A percentile compares a stretch with the other conserved stretches of the same genome.
Evolutionary conservation across 92 coral and sea anemone species (phyloP).

Genomic region (Phenganax marumi): DNA sequence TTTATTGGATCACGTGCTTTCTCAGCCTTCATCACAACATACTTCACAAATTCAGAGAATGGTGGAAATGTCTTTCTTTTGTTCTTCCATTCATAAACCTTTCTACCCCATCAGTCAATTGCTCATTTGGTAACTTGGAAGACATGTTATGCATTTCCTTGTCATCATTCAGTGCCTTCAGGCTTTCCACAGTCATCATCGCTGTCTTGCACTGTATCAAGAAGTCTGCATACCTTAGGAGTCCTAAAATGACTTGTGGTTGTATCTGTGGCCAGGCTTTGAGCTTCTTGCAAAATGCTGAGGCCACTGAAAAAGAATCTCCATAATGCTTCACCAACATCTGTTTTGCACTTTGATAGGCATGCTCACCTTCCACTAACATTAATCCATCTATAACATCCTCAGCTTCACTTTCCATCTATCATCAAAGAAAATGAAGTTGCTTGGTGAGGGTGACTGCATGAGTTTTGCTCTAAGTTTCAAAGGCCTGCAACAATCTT

Average conservation of each 20-base stretch:
- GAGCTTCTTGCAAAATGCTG: conserved; percentile 40
- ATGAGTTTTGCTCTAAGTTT: conserved; percentile 48
- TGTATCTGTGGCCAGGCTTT: conserved; percentile 54
- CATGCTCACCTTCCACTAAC: conserved; percentile 50
- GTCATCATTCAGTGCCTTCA: conserved; percentile 48
- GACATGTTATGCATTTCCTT: conserved; percentile 51
- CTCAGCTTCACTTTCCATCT: conserved; percentile 55
- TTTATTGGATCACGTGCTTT: conserved; percentile 61
- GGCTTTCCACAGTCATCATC: conserved; percentile 50
- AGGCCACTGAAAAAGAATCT: conserved; percentile 49
- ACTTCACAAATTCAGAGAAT: conserved; percentile 52
- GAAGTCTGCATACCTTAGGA: conserved; percentile 54
- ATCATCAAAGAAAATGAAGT: conserved; percentile 54
- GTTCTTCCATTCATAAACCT: conserved; percentile 49
- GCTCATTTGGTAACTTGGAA: conserved; percentile 56
- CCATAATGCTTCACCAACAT: conserved; percentile 56
- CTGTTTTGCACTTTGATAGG: conserved; percentile 52
- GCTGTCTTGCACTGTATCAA: conserved; percentile 51
- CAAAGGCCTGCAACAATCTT: conserved; percentile 55
- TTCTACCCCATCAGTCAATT: conserved; percentile 52
- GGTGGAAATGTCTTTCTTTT: conserved; percentile 51
- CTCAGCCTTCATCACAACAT: conserved; percentile 50
- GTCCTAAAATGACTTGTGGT: conserved; percentile 41
- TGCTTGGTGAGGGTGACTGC: conserved; percentile 43
- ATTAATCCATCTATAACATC: conserved; percentile 62